Percentiles rank a stretch among this genome's conserved stretches.
phyloP scores from a whole-genome alignment of 1,140 invertebrate species.

The Drosophila serrata region DNA sequence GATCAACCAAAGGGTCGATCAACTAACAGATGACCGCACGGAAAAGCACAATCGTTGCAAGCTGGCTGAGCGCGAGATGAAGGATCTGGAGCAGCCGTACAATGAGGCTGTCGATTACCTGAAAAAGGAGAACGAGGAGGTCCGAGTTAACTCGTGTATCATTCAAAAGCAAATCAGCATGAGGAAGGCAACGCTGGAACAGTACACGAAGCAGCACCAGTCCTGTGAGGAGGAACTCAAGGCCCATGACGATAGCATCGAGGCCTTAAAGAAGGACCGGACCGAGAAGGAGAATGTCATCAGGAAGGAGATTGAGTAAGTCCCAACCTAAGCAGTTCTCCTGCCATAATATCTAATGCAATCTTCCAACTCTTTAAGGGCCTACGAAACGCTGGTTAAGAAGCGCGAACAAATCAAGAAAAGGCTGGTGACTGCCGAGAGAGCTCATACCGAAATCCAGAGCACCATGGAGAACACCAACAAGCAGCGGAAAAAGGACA shows the following conservation, averaged over 20 bases:
- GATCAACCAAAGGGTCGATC: slow-evolving; percentile 91
- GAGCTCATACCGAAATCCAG: slow-evolving; percentile 88
- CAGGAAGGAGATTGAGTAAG: slow-evolving; percentile 87
- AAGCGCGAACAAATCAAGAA: slow-evolving; percentile 88
- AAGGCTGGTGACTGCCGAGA: slow-evolving; percentile 86
- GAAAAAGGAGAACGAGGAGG: slow-evolving; percentile 91
- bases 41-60: slow-evolving; percentile 96
- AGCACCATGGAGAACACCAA: slow-evolving; percentile 88
- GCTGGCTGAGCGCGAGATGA: slow-evolving; percentile 95
- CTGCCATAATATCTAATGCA: background rate
- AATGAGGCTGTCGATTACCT: slow-evolving; percentile 94
- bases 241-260: slow-evolving; percentile 87
- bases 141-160: slow-evolving; percentile 89
- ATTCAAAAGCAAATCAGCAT: slow-evolving; percentile 89
- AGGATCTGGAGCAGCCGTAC: slow-evolving; percentile 93
- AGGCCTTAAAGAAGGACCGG: slow-evolving; percentile 87
- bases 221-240: slow-evolving; percentile 86
- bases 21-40: slow-evolving; percentile 91
- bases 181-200: slow-evolving; percentile 86
- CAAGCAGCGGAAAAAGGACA: slow-evolving; percentile 89
- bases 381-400: slow-evolving; percentile 87
- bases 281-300: slow-evolving; percentile 87
- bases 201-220: slow-evolving; percentile 86
- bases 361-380: slow-evolving; percentile 72
- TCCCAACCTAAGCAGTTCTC: background rate